phyloP scores from a whole-genome alignment of 2,113 vertebrate genomes.

The Halichoerus grypus region DNA sequence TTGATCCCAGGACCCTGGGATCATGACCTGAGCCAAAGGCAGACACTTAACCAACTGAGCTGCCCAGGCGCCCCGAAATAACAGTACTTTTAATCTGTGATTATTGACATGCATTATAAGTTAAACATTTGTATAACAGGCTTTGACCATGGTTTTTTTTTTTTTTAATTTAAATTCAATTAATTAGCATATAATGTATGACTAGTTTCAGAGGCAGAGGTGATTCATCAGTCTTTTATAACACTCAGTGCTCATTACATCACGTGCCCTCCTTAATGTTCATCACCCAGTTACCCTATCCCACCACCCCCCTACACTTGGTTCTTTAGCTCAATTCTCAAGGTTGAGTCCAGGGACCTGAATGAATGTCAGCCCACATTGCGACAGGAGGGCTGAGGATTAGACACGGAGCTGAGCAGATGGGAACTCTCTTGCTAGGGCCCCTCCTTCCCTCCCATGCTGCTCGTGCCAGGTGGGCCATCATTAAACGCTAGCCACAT shows the following conservation, averaged over 20 bases:
- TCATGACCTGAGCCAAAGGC: too few relatives aligned
- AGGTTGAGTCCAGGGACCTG: neutral
- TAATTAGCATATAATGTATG: neutral
- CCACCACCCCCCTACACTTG: too few relatives aligned
- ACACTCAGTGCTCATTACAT: neutral
- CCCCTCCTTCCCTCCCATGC: fast-evolving
- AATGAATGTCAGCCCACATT: neutral
- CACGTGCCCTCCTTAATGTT: neutral
- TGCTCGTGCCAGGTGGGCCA: fast-evolving
- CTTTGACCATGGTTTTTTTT: neutral
- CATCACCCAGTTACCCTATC: too few relatives aligned
- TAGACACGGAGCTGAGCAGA: fast-evolving
- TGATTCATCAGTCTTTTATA: neutral
- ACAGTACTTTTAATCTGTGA: neutral
- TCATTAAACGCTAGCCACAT: fast-evolving
- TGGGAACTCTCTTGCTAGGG: fast-evolving
- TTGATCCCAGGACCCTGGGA: too few relatives aligned
- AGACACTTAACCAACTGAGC: too few relatives aligned
- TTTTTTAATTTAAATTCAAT: neutral
- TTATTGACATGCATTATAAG: neutral
- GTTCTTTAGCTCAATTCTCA: neutral
- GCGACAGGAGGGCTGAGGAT: neutral
- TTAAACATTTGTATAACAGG: neutral
- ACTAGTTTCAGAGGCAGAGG: neutral
- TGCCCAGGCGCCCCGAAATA: neutral